Conservation (phyloP, 1,140 invertebrate species). For the Sycophila sp. region DNA sequence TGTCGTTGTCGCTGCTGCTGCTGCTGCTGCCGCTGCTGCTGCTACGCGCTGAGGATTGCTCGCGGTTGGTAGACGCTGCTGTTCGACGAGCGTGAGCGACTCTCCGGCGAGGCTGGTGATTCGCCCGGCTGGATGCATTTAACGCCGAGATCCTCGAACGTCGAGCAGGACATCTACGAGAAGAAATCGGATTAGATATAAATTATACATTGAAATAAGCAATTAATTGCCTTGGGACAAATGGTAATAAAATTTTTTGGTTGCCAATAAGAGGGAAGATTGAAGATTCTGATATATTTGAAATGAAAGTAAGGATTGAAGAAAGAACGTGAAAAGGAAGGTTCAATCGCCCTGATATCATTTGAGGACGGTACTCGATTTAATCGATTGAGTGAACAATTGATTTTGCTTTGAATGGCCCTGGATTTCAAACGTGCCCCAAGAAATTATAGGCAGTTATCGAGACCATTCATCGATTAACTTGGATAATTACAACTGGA, state of each 20-base stretch:
- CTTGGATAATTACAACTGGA: no score
- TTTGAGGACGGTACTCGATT: no score
- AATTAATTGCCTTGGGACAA: neutral
- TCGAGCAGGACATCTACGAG: slow-evolving; percentile 25
- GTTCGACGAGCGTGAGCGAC: neutral
- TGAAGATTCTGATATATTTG: neutral
- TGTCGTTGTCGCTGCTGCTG: neutral
- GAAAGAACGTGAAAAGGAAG: no score
- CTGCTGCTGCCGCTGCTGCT: neutral
- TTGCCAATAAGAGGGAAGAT: no score
- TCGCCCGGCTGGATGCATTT: slow-evolving; percentile 23
- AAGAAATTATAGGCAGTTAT: no score
- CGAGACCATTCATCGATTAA: no score
- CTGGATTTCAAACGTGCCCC: no score
- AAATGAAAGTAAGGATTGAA: neutral
- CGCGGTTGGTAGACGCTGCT: neutral
- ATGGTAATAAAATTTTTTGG: neutral
- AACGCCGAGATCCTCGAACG: neutral
- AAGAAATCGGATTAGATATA: neutral
- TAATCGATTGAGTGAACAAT: no score
- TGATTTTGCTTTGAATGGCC: no score
- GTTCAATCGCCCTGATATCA: no score
- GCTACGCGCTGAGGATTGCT: neutral
- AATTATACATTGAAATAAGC: neutral
- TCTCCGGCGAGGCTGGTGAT: slow-evolving; percentile 11